Conservation (phyloP, 2,113 vertebrate species). For the Corythoichthys intestinalis region DNA sequence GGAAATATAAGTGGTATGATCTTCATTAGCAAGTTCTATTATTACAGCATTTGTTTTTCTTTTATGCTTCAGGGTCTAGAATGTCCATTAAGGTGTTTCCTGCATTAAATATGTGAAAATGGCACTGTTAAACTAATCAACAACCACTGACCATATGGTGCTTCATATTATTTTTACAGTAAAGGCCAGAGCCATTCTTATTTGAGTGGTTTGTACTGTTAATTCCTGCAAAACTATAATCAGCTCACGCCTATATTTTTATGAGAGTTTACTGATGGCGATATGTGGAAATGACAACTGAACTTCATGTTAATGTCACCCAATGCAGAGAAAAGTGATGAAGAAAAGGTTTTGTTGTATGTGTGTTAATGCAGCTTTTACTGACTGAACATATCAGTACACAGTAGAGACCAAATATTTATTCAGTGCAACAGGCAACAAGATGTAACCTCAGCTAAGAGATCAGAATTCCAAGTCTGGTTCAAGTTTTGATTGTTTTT, state of each 20-base stretch:
- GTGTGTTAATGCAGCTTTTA: conserved; percentile 20
- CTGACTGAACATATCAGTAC: conserved; percentile 1
- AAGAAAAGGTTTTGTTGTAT: conserved; percentile 8
- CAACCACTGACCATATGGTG: conserved; percentile 41
- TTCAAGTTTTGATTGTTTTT: background rate
- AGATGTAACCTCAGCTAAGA: conserved; percentile 15
- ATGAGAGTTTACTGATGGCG: background rate
- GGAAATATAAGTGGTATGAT: background rate
- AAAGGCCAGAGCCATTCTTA: conserved; percentile 27
- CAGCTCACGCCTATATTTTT: conserved; percentile 5
- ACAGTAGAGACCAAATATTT: conserved; percentile 42
- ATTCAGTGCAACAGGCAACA: conserved; percentile 17
- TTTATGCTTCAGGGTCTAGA: too few relatives aligned
- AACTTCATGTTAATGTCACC: conserved; percentile 13
- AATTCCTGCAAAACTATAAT: conserved; percentile 28
- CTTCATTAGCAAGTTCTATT: background rate
- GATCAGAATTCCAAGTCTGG: background rate
- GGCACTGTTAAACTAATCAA: conserved; percentile 17
- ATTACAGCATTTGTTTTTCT: too few relatives aligned
- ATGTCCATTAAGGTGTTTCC: background rate
- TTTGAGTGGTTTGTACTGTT: conserved; percentile 29
- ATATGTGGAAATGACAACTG: conserved; percentile 9
- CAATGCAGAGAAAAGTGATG: conserved; percentile 2
- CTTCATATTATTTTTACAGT: conserved; percentile 23
- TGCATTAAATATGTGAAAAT: background rate